Evolutionary conservation across 2,888 invertebrate species (phyloP).

Genomic region (Drymonia ruficornis): DNA sequence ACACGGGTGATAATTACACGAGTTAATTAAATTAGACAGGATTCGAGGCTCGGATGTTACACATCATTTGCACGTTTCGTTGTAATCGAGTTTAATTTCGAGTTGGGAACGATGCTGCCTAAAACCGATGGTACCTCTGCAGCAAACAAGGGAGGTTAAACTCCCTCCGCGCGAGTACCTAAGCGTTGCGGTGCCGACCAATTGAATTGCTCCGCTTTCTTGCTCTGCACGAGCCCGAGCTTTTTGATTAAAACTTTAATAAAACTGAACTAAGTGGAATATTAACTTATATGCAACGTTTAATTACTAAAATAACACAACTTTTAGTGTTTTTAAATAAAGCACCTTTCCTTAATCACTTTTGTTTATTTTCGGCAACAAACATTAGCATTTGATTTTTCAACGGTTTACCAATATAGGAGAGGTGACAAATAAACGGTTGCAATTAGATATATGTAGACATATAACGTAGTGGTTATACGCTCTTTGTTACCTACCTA

Average conservation of each 20-base stretch:
- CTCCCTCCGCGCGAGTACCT: conserved; percentile 23
- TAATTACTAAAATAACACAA: conserved; percentile 34
- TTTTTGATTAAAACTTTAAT: conserved; percentile 53
- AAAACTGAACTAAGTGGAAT: conserved; percentile 43
- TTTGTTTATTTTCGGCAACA: conserved; percentile 11
- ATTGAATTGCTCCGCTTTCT: conserved; percentile 49
- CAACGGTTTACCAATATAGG: not conserved
- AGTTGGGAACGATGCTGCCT: conserved; percentile 25
- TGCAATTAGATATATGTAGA: no score
- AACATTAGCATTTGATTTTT: conserved; percentile 6
- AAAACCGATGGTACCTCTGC: conserved; percentile 28
- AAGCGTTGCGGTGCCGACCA: conserved; percentile 36
- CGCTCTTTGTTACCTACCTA: no score
- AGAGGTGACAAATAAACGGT: no score
- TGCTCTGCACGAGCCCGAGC: conserved; percentile 36
- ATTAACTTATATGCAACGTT: conserved; percentile 36
- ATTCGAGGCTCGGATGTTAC: conserved; percentile 17
- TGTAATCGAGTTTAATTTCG: conserved; percentile 31
- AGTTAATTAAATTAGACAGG: conserved; percentile 23
- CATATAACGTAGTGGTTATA: no score
- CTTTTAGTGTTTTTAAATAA: conserved; percentile 19
- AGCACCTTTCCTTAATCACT: conserved; percentile 11
- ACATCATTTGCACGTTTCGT: conserved; percentile 24
- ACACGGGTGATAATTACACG: conserved; percentile 20
- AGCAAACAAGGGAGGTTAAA: conserved; percentile 33